Base-by-base conservation (phyloP, 2,888 invertebrate species). In the Scaptomyza reducta region DNA sequence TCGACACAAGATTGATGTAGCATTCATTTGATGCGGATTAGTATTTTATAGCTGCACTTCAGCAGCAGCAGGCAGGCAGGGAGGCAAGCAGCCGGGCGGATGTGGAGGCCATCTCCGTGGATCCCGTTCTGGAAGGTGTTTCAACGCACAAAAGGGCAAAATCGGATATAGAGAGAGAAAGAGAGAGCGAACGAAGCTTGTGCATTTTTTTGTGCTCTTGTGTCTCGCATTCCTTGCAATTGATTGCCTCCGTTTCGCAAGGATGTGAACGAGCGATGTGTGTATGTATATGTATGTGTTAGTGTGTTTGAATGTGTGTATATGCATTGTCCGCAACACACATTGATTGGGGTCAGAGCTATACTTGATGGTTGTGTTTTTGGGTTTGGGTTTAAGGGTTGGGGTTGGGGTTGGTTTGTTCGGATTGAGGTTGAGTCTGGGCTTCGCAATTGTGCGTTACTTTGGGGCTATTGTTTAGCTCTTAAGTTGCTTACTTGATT, bases 21-120 rank as follows among this genome's bases (percentile, higher is more conserved):
- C 79, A 87, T 88, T 88, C 89, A 81, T 88, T 87, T 88, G 84
- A 84, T 84, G 84, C 84, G 88, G 84, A 84, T 84, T 84, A 87
- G 85, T 86, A 80, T 88, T 88, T 86, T 87, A 88, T 84, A 88
- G 85, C 87, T 87, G 87, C 85, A 87, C 85, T 83, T 79, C 87
- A 77, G 65, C 70, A 61, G 70, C 64, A 47, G n/a, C 22, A 9
- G 14, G 4, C 22, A 4, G 35, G 25, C 13, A 10, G n/a, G 13
- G 4, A 14, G 14, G 6, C 31, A 6, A 31, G 22, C n/a, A 4
- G 14, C 7, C 4, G 16, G n/a, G 11, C 13, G 33, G 33, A 22
- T 22, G 25, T 35, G 50, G 42, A 42, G 35, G 51, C 35, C 35
- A 50, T 33, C 47, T 47, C 22, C 29, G 49, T 22, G 49, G 38